Base-by-base conservation (phyloP, 1,140 invertebrate species). In the Pollicipes pollicipes region DNA sequence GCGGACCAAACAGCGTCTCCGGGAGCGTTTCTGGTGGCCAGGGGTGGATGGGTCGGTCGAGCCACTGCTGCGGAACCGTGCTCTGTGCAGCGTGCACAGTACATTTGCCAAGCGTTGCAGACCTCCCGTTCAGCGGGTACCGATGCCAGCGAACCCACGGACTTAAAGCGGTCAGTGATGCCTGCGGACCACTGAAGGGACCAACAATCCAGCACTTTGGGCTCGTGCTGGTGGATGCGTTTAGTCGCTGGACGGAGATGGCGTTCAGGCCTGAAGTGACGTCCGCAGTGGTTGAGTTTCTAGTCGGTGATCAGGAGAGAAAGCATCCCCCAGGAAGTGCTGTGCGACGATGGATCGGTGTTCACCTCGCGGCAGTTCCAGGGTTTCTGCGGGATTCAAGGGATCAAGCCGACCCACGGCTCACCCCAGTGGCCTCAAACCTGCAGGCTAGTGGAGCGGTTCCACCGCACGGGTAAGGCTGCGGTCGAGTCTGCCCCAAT, bases 21-120 rank as follows among this genome's bases (percentile, higher is more conserved):
- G 74, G 30, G 45, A 69, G 37, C 67, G 67, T 24, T 71, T 63
- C 30, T 75, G 74, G 74, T 75, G 72, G 69, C 74, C 74, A 6
- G 37, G 68, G 13, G 73, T 75, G 58, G 74, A 75, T 30, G 35
- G 30, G 3, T 24, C 35, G 17, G 74, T 75, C 4, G 72, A 75
- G 69, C 21, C 70, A 28, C 24, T 58, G 66, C 24, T 74, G 13
- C 31, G 68, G 31, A 45, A 58, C 58, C 75, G 74, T 72, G 28
- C 6, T 29, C 26, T 66, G 29, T 73, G 72, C 35, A 66, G 58
- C 26, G 45, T 21, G 21, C 68, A 45, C 70, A 72, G 73, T 30
- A 70, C 37, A 27, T 31, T 45, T 24, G 72, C 72, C 31, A 58
- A 58, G 45, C 45, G 13, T 10, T 58, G 45, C 45, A 58, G 45